Evolutionary conservation across 1,140 invertebrate genomes (phyloP), one percentile per base, ranked within the genome.

Genomic region (Drosophila pectinifera): DNA sequence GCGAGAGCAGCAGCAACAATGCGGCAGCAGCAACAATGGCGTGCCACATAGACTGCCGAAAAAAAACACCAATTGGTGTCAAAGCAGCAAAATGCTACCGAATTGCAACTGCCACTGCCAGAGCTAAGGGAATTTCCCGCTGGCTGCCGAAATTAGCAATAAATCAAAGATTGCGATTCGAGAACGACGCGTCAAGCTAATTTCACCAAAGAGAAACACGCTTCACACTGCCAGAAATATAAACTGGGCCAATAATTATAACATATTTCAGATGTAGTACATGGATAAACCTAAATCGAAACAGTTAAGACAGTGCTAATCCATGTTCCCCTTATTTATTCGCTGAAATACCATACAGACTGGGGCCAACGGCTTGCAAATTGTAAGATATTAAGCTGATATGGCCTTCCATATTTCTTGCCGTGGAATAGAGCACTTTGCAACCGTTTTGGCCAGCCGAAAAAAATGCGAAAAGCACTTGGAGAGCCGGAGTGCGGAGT

Each of bases 11-110:
- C 56, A 61, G 24, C 56, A 59, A 13, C 46, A 46, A 28, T 28
- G 36, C 73, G 41, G 41, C 63, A 46, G 36, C 73, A 77, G 31
- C 56, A 72, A 43, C 70, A 80, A 63, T 81, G 62, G 81, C 80
- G 82, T 84, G 80, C 80, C 65, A 80, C 73, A 51, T 51, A 56
- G 51, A 67, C 61, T 76, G 54, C 59, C 73, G 24, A 77, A 78
- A 53, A 49, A 31, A 38, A 76, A 69, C 78, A 72, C 67, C 82
- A 88, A 88, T 84, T 84, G 84, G 80, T 88, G 84, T 89, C 84
- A 88, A 88, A 89, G 81, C 85, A 69, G 76, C 80, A 89, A 80
- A 88, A 90, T 77, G 84, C 84, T 83, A 78, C 63, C 67, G 59
- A 58, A 78, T 69, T 80, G 59, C 58, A 65, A 78, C 49, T 54